A percentile compares a stretch with the other conserved stretches of the same genome.
Conservation (phyloP, 2,113 vertebrate genomes). For the Cyprinodon brontotheroides region DNA sequence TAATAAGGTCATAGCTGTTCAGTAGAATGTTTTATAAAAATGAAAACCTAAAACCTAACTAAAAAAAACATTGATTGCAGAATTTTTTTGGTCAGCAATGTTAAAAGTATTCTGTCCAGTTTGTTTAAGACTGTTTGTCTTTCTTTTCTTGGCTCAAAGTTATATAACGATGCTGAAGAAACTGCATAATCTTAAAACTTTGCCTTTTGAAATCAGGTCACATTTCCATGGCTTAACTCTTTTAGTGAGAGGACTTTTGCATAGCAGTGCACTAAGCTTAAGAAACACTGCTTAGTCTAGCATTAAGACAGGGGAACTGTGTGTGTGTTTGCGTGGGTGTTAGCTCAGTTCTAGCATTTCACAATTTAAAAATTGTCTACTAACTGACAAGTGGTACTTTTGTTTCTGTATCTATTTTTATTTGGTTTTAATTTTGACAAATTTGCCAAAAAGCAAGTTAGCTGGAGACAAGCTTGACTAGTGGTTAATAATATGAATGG, state of each 20-base stretch:
- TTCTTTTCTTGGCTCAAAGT: neutral
- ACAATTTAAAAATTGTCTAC: neutral
- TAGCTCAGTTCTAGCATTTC: neutral
- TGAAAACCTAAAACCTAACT: neutral
- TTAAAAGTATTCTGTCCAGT: neutral
- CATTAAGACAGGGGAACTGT: neutral
- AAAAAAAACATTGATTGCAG: too few relatives aligned
- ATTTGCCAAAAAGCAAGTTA: neutral
- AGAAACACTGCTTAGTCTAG: neutral
- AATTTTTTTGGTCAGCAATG: too few relatives aligned
- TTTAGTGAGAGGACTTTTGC: neutral
- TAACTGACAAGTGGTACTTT: neutral
- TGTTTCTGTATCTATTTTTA: neutral
- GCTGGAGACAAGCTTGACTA: too few relatives aligned
- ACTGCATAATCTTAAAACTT: neutral
- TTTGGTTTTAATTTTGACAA: neutral
- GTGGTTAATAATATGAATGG: too few relatives aligned
- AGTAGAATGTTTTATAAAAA: neutral
- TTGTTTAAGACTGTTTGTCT: neutral
- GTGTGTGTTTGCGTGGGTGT: too few relatives aligned
- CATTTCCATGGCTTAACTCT: neutral
- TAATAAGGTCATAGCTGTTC: neutral
- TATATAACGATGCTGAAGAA: neutral
- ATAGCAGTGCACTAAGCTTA: neutral
- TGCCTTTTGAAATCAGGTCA: neutral